A percentile compares a stretch with the other conserved stretches of the same genome.
These are phyloP conservation scores for Calliphora vomitoria DNA, from an alignment of 2,888 invertebrate species.

Conservation along the genomic window DNA sequence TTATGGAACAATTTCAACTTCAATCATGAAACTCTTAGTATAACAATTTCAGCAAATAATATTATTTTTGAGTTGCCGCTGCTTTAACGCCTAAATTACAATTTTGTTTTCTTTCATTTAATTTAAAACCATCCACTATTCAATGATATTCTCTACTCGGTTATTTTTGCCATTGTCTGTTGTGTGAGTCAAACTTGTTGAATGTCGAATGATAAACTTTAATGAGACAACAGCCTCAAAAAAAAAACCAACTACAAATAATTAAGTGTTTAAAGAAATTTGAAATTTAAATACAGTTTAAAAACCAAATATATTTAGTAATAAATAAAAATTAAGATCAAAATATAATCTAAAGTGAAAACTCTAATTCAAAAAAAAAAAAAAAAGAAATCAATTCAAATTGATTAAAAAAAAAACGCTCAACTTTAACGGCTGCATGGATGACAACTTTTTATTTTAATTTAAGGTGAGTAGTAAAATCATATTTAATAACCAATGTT, in stretches of 20 bases:
- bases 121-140: no score
- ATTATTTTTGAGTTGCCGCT: no score
- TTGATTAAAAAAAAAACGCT: not conserved
- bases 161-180: not conserved
- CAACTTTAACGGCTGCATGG: not conserved
- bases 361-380: not conserved
- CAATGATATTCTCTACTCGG: not conserved
- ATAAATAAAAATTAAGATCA: not conserved
- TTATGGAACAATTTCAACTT: no score
- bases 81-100: not conserved
- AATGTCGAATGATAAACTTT: conserved; percentile 1
- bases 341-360: not conserved
- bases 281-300: not conserved
- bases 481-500: not conserved
- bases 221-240: not conserved
- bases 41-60: no score
- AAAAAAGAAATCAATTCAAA: not conserved
- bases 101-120: no score
- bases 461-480: conserved; percentile 1
- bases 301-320: not conserved
- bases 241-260: not conserved
- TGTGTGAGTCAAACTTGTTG: conserved; percentile 35
- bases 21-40: no score
- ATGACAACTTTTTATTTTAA: not conserved
- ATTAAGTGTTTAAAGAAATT: conserved; percentile 9